phyloP scores from a whole-genome alignment of 2,797 vertebrate genomes.

The Halcyon badia region DNA sequence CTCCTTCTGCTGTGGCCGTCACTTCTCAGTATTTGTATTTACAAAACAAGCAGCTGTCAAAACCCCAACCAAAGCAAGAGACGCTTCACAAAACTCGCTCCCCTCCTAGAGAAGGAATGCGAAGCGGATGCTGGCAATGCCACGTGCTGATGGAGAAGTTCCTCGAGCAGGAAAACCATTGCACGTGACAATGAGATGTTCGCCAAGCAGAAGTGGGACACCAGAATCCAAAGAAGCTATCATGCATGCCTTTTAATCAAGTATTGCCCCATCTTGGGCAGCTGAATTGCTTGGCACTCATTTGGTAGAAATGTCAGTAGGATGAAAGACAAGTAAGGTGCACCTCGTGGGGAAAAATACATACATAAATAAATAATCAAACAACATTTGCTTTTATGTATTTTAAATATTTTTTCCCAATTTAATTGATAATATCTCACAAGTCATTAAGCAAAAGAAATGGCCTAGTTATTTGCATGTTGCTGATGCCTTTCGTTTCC shows the following conservation, averaged over 20 bases:
- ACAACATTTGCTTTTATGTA: background rate
- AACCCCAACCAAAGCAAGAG: background rate
- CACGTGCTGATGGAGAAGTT: background rate
- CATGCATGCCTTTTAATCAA: background rate
- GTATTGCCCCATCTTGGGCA: background rate
- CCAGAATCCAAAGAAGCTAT: background rate
- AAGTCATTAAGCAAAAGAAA: background rate
- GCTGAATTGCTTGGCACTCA: background rate
- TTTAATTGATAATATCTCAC: background rate
- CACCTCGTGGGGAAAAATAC: background rate
- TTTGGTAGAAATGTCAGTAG: background rate
- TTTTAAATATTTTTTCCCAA: background rate
- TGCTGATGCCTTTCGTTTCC: background rate
- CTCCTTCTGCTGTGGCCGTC: accelerated
- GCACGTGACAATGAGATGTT: accelerated
- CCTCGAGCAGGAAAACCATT: background rate
- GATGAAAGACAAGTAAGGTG: background rate
- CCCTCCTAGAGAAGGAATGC: background rate
- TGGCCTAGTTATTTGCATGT: background rate
- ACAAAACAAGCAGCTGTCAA: background rate
- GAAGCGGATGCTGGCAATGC: background rate
- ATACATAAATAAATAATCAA: background rate
- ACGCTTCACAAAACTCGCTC: background rate
- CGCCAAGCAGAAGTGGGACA: background rate
- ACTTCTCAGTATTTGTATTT: background rate